A percentile compares a stretch with the other conserved stretches of the same genome.
phyloP scores from a whole-genome alignment of 2,113 vertebrate genomes.

The Eurystomus gularis region DNA sequence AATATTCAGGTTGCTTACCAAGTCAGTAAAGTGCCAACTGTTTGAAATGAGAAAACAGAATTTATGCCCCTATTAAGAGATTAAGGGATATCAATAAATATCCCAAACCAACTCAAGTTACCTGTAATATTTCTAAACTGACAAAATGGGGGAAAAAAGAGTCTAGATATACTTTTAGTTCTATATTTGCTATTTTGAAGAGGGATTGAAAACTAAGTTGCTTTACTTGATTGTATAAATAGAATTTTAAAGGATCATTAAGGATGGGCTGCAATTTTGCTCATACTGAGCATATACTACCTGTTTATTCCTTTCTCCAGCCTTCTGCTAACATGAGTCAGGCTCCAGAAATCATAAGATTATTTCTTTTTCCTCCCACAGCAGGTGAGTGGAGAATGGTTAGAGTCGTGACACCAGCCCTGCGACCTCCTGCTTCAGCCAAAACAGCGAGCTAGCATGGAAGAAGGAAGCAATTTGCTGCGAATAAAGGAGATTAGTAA shows the following conservation, averaged over 20 bases:
- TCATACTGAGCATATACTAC: neutral
- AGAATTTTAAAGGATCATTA: neutral
- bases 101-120: neutral
- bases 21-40: neutral
- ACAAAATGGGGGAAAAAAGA: neutral
- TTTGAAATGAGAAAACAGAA: neutral
- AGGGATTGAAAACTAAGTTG: neutral
- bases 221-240: neutral
- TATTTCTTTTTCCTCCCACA: neutral
- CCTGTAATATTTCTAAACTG: neutral
- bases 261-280: neutral
- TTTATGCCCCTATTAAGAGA: neutral
- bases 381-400: neutral
- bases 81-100: neutral
- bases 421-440: neutral
- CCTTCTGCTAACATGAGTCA: neutral
- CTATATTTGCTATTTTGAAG: neutral
- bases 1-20: neutral
- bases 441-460: neutral
- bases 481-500: neutral
- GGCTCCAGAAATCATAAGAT: neutral
- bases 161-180: neutral
- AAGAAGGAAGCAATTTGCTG: constrained; percentile 10
- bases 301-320: neutral
- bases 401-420: neutral